phyloP scores from a whole-genome alignment of 2,888 invertebrate genomes.

The Leptopterna dolabrata region DNA sequence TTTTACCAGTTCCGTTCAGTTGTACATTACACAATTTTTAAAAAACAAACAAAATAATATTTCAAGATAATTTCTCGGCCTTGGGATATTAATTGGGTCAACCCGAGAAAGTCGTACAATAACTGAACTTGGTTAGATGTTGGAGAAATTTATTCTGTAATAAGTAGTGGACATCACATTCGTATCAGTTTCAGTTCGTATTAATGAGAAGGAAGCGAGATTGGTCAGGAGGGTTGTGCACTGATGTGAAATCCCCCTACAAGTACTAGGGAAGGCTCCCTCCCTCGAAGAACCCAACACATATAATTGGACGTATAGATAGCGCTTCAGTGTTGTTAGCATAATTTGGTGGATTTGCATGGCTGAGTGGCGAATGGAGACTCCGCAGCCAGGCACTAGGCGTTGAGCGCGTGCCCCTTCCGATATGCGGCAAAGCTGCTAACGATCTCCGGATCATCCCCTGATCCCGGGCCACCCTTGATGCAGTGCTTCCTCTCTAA shows the following conservation, averaged over 20 bases:
- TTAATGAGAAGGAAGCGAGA: background rate
- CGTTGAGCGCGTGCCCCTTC: background rate
- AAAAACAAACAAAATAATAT: too few relatives aligned
- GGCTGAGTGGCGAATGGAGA: constrained; percentile 7
- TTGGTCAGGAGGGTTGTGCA: background rate
- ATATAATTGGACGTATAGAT: constrained; percentile 44
- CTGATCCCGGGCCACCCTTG: constrained; percentile 30
- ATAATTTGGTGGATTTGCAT: constrained; percentile 47
- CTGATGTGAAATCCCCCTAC: background rate
- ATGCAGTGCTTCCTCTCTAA: constrained; percentile 13
- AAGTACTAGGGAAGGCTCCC: background rate
- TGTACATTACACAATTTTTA: too few relatives aligned
- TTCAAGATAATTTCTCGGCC: too few relatives aligned
- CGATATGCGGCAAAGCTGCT: constrained; percentile 37
- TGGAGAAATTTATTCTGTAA: too few relatives aligned
- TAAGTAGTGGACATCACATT: too few relatives aligned
- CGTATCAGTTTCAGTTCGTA: background rate
- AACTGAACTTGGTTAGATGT: too few relatives aligned
- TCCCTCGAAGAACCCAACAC: constrained; percentile 34
- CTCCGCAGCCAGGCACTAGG: background rate
- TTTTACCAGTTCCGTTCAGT: too few relatives aligned
- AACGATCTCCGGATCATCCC: constrained; percentile 44
- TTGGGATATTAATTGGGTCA: too few relatives aligned
- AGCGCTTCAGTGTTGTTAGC: constrained; percentile 23
- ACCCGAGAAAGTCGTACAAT: too few relatives aligned